phyloP scores from a whole-genome alignment of 92 coral and sea anemone species.

The Anthopleura xanthogrammica region DNA sequence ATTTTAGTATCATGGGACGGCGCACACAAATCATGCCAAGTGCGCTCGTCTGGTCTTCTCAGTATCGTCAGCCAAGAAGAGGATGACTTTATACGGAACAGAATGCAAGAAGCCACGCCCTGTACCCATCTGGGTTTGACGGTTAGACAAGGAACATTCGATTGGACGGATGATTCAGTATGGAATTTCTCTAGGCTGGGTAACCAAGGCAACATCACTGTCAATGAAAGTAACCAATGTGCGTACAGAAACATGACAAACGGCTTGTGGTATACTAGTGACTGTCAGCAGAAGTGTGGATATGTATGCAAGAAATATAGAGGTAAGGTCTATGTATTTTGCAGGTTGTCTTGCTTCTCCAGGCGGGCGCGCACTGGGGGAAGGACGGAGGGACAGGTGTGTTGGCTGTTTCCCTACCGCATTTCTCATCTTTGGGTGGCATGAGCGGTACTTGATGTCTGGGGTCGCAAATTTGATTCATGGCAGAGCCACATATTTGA shows the following conservation, averaged over 20 bases:
- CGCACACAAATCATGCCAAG: constrained; percentile 4
- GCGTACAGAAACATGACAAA: neutral
- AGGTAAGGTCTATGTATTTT: neutral
- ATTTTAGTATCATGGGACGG: neutral
- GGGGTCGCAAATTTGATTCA: too few species aligned
- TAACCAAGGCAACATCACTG: neutral
- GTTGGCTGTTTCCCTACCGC: too few species aligned
- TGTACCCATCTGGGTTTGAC: neutral
- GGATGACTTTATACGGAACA: neutral
- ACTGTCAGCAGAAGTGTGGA: neutral
- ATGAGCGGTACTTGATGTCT: too few species aligned
- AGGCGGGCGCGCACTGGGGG: too few species aligned
- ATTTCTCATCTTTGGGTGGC: too few species aligned
- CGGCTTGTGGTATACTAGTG: neutral
- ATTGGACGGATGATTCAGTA: constrained; percentile 1
- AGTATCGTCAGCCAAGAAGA: constrained; percentile 12
- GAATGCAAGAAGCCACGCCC: neutral
- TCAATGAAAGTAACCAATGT: neutral
- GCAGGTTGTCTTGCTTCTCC: neutral
- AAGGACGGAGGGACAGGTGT: too few species aligned
- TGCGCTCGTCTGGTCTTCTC: neutral
- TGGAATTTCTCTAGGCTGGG: constrained; percentile 4
- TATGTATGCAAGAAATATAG: constrained; percentile 5
- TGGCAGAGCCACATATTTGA: too few species aligned
- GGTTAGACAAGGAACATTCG: neutral